These are phyloP conservation scores for Syncerus caffer DNA, from an alignment of 2,797 vertebrate genomes.

Conservation along the genomic window DNA sequence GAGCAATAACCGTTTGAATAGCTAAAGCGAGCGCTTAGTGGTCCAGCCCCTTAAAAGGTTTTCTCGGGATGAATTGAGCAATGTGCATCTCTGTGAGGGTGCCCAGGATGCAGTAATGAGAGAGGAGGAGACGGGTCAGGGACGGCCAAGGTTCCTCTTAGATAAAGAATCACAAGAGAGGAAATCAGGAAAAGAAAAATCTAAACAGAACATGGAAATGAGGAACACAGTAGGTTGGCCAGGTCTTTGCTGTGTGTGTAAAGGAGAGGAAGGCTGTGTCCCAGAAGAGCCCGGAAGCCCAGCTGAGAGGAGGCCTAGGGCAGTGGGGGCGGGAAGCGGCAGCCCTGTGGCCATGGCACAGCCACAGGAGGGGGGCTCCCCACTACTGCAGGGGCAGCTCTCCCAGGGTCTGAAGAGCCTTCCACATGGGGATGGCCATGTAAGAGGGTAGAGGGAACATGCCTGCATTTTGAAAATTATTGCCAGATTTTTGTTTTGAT, in stretches of 20 bases:
- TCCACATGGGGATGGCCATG: accelerated
- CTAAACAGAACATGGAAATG: background rate
- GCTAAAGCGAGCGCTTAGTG: background rate
- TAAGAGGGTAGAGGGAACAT: background rate
- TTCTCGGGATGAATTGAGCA: background rate
- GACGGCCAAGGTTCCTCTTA: background rate
- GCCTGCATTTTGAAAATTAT: background rate
- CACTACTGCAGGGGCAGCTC: no score
- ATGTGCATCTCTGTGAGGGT: background rate
- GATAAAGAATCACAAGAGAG: background rate
- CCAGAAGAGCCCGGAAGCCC: background rate
- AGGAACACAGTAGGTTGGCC: background rate
- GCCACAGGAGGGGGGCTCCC: accelerated
- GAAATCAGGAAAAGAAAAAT: background rate
- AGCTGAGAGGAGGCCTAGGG: background rate
- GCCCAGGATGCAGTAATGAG: background rate
- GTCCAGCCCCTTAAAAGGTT: background rate
- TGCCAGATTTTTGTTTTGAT: background rate
- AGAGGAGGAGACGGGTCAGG: background rate
- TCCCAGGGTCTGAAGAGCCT: background rate
- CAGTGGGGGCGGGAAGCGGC: accelerated
- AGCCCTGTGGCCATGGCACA: background rate
- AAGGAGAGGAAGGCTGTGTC: background rate
- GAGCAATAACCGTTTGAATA: background rate
- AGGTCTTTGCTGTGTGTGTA: background rate